Conservation (phyloP, 2,888 invertebrate genomes). For the Lasius fuliginosus region DNA sequence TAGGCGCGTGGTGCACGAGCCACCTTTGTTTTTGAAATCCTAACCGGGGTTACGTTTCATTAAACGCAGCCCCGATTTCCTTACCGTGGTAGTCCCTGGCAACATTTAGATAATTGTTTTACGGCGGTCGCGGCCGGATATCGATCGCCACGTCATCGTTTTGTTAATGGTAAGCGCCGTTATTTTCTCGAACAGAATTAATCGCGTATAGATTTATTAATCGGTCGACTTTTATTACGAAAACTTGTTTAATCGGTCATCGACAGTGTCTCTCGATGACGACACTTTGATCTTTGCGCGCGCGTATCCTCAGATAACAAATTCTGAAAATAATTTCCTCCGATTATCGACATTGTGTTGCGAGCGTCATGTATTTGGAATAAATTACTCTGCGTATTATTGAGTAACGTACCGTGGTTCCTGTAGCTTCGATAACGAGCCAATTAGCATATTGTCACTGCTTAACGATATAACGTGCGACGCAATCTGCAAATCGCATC, state of each 20-base stretch:
- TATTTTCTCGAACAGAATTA: not conserved
- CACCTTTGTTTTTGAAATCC: constrained; percentile 72
- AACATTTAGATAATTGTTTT: constrained; percentile 70
- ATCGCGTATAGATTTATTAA: not conserved
- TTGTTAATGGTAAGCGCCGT: not conserved
- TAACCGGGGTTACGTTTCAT: constrained; percentile 73
- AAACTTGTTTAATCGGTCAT: not conserved
- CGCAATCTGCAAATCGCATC: constrained; percentile 63
- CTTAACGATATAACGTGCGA: constrained; percentile 58
- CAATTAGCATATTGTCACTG: constrained; percentile 71
- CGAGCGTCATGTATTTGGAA: constrained; percentile 56
- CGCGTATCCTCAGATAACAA: not conserved
- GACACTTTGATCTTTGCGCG: not conserved
- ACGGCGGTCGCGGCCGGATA: constrained; percentile 38
- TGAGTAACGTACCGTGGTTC: constrained; percentile 49
- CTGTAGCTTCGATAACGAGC: constrained; percentile 69
- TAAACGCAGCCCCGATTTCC: constrained; percentile 68
- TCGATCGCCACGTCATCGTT: constrained; percentile 54
- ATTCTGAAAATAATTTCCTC: constrained; percentile 35
- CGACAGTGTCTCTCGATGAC: not conserved
- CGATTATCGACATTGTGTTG: constrained; percentile 61
- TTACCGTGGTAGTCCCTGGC: not conserved
- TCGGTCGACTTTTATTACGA: not conserved
- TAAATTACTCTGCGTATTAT: constrained; percentile 64
- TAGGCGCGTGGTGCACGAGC: constrained; percentile 51